These are phyloP conservation scores for Drosophila infuscata DNA, from an alignment of 2,888 invertebrate genomes.

Conservation along the genomic window DNA sequence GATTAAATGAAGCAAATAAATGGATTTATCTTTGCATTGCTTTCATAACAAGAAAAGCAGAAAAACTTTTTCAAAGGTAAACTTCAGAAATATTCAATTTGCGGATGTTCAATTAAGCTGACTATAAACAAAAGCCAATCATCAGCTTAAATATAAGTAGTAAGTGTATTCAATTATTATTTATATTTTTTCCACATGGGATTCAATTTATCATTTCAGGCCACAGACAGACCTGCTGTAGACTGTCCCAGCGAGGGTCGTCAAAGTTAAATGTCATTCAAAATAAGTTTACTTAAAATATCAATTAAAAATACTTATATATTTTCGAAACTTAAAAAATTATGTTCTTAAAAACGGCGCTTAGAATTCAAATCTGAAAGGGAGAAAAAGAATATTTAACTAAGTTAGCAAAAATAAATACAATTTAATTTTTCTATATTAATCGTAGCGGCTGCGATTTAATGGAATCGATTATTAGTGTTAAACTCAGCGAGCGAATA, in stretches of 20 bases:
- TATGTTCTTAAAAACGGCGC: background rate
- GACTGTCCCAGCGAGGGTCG: slow-evolving; percentile 15
- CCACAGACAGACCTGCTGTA: slow-evolving; percentile 1
- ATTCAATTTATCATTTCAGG: slow-evolving; percentile 48
- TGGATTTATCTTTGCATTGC: slow-evolving; percentile 38
- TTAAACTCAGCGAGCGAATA: too few species aligned
- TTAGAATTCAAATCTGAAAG: background rate
- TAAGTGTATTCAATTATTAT: slow-evolving; percentile 10
- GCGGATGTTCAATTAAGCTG: slow-evolving; percentile 14
- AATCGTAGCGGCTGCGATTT: background rate
- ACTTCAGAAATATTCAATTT: slow-evolving; percentile 4
- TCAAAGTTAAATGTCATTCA: background rate
- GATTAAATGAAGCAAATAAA: slow-evolving; percentile 42
- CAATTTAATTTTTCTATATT: background rate
- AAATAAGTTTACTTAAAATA: background rate
- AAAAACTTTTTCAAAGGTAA: slow-evolving; percentile 1
- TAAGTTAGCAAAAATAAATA: background rate
- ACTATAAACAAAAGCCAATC: slow-evolving; percentile 26
- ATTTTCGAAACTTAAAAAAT: background rate
- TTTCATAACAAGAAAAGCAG: slow-evolving; percentile 1
- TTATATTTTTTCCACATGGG: slow-evolving; percentile 14
- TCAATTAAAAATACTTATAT: background rate
- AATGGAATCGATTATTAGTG: background rate
- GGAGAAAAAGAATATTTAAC: background rate
- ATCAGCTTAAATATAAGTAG: slow-evolving; percentile 4